Evolutionary conservation across 2,888 invertebrate species (phyloP).

Genomic region (Chrysomela aeneicollis): DNA sequence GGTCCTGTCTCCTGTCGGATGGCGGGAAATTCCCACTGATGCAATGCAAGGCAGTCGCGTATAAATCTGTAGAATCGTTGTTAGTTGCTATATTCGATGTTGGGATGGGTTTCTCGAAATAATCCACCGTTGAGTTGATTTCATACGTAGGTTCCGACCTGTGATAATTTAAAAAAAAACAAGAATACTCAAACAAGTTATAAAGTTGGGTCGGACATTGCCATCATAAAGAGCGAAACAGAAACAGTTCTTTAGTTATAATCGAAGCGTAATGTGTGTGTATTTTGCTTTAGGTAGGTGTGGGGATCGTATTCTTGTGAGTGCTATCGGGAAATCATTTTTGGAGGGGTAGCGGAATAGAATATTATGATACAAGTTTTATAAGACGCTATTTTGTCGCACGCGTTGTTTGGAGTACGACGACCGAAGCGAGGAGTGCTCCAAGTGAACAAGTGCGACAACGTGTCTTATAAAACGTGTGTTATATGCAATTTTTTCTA

Average conservation of each 20-base stretch:
- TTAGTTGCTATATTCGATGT: neutral
- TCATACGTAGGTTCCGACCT: neutral
- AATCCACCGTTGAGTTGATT: neutral
- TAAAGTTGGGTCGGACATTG: slow-evolving; percentile 8
- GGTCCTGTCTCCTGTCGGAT: slow-evolving; percentile 8
- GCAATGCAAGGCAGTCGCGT: slow-evolving; percentile 1
- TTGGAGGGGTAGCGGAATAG: no score
- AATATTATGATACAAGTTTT: no score
- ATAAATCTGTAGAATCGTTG: neutral
- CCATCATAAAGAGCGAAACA: slow-evolving; percentile 6
- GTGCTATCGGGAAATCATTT: no score
- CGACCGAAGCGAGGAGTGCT: no score
- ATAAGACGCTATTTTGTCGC: no score
- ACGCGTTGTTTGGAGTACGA: no score
- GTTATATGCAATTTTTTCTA: no score
- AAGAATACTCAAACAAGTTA: slow-evolving; percentile 19
- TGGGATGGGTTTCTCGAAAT: neutral
- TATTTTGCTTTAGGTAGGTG: slow-evolving; percentile 21
- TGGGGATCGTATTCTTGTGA: no score
- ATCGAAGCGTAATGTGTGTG: slow-evolving; percentile 17
- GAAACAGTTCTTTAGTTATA: slow-evolving; percentile 9
- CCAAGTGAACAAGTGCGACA: no score
- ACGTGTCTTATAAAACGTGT: no score
- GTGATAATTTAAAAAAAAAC: neutral
- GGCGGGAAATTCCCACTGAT: slow-evolving; percentile 17